These are phyloP conservation scores for Nyctibius grandis DNA, from an alignment of 2,797 vertebrate species.

Conservation along the genomic window DNA sequence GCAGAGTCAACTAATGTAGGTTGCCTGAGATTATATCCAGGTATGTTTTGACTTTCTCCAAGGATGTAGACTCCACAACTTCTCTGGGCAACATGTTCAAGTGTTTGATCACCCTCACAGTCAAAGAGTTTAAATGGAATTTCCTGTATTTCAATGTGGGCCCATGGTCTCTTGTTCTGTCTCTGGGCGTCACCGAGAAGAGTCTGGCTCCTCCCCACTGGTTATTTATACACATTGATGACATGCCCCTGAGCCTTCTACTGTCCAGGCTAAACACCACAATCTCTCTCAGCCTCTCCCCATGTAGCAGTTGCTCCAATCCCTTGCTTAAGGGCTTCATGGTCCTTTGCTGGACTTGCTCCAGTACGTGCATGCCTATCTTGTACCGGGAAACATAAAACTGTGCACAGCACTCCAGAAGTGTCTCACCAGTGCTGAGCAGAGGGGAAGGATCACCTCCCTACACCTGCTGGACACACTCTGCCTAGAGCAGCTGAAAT, in stretches of 20 bases:
- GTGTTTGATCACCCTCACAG: not conserved
- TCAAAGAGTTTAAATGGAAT: not conserved
- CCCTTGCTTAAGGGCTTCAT: not conserved
- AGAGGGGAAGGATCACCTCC: not conserved
- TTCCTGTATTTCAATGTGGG: not conserved
- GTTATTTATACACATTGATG: not conserved
- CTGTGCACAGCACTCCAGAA: not conserved
- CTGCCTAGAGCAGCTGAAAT: not conserved
- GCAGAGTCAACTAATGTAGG: not conserved
- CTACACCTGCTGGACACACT: accelerated
- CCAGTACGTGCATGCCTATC: too few species aligned
- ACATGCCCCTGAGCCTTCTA: not conserved
- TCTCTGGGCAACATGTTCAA: not conserved
- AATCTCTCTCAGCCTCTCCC: not conserved
- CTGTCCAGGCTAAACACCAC: not conserved
- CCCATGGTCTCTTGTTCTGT: not conserved
- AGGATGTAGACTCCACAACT: not conserved
- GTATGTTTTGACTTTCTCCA: not conserved
- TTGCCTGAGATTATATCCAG: not conserved
- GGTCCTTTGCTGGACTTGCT: not conserved
- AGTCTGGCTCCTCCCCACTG: not conserved
- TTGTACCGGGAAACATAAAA: not conserved
- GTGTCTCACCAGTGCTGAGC: not conserved
- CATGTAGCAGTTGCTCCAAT: not conserved
- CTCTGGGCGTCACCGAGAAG: not conserved